Conservation (phyloP, 2,113 vertebrate species). For the Caranx melampygus region DNA sequence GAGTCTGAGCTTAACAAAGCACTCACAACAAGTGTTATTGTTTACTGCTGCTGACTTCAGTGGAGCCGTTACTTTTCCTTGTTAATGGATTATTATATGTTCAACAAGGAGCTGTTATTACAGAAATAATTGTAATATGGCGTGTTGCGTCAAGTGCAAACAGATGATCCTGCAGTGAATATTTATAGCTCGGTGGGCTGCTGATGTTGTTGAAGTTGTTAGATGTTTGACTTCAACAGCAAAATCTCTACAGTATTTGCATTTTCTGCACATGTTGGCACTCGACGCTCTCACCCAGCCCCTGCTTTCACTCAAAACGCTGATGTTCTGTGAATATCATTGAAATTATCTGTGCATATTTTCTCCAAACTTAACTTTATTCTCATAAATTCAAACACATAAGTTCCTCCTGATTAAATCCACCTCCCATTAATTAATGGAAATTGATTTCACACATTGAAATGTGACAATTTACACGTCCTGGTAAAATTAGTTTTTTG, state of each 20-base stretch:
- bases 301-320: not conserved
- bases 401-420: not conserved
- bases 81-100: conserved; percentile 11
- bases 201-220: not conserved
- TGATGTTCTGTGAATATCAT: not conserved
- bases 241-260: not conserved
- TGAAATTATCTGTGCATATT: not conserved
- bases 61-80: not conserved
- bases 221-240: conserved; percentile 5
- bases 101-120: conserved; percentile 10
- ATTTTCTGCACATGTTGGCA: not conserved
- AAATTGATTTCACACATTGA: not conserved
- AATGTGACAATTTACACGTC: not conserved
- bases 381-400: not conserved
- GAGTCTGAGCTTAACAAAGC: conserved; percentile 9
- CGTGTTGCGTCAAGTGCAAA: conserved; percentile 2
- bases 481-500: not conserved
- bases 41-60: not conserved
- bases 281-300: not conserved
- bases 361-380: not conserved
- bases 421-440: not conserved
- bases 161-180: not conserved
- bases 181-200: not conserved
- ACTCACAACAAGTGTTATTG: not conserved
- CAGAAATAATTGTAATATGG: not conserved